These are phyloP conservation scores for Halcyon senegalensis DNA, from an alignment of 2,113 vertebrate genomes.

Conservation along the genomic window DNA sequence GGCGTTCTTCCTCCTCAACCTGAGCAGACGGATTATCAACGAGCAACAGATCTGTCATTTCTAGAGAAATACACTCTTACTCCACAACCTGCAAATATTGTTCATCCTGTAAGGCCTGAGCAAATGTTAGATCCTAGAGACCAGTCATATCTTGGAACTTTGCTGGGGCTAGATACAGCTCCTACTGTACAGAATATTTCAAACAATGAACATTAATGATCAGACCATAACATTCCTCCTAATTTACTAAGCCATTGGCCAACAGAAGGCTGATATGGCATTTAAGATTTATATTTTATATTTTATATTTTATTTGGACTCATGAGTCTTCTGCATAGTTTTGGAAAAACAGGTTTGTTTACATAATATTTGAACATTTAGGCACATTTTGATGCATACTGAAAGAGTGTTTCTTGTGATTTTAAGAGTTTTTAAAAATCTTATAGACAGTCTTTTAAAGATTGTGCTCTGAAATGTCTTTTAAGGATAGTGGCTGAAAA, in stretches of 20 bases:
- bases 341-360: slow-evolving; percentile 63
- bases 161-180: slow-evolving; percentile 89
- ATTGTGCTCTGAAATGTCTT: slow-evolving; percentile 28
- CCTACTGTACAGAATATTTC: slow-evolving; percentile 83
- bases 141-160: slow-evolving; percentile 91
- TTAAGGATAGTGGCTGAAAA: slow-evolving; percentile 16
- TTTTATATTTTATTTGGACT: slow-evolving; percentile 57
- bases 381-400: slow-evolving; percentile 65
- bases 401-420: slow-evolving; percentile 61
- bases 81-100: slow-evolving; percentile 89
- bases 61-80: slow-evolving; percentile 95
- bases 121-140: slow-evolving; percentile 94
- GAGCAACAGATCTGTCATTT: slow-evolving; percentile 88
- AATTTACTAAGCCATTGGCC: background rate
- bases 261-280: slow-evolving; percentile 16
- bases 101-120: slow-evolving; percentile 89
- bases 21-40: slow-evolving; percentile 83
- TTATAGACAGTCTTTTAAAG: slow-evolving; percentile 49
- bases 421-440: slow-evolving; percentile 72
- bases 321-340: slow-evolving; percentile 65
- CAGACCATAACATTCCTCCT: slow-evolving; percentile 57
- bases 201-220: slow-evolving; percentile 77
- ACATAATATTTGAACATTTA: slow-evolving; percentile 55
- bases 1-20: slow-evolving; percentile 75
- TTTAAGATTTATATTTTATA: slow-evolving; percentile 44